Evolutionary conservation across 2,113 vertebrate genomes (phyloP), one percentile per base, ranked within the genome.

Genomic region (Ceratotherium simum): DNA sequence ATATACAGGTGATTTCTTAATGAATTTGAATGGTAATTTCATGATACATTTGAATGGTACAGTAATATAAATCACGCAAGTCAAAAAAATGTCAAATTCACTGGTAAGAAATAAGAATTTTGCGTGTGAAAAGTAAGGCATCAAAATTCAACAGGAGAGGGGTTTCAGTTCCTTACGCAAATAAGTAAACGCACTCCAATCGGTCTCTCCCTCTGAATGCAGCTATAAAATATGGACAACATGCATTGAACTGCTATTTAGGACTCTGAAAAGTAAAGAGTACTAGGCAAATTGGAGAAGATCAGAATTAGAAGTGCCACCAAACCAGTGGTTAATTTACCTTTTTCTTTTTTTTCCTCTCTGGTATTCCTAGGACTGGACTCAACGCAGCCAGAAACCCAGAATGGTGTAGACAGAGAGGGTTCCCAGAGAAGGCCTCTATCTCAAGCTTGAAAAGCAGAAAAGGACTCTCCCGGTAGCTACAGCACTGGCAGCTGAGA

Each of bases 161-260:
- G 25, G 11, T 54, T 25, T 33, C 20, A 16, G 48, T 16, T 79
- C 54, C 75, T 60, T 25, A 51, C 4, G 6, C n/a, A 62, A 78
- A 0, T 21, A 5, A 65, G 3, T 14, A 70, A 64, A 5, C 25
- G 69, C 21, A 69, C 0, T 9, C 23, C 0, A 33, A 21, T 21
- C 20, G 76, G 2, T 33, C n/a, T 80, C 14, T 48, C 46, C n/a
- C 48, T 87, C 21, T 76, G 42, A 84, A 46, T 14, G 0, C 4
- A 88, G 33, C 17, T 62, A 21, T 64, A 76, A 95, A 85, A 89
- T 42, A n/a, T 2, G 1, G 2, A 94, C 42, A 36, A 10, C 12
- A 60, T 46, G 20, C 8, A 85, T 0, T 54, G 3, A 78, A 33
- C 25, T 76, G 9, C 25, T 70, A 70, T 17, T 67, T 29, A 62